These are phyloP conservation scores for Phaonia tiefii DNA, from an alignment of 2,888 invertebrate genomes.

Conservation along the genomic window DNA sequence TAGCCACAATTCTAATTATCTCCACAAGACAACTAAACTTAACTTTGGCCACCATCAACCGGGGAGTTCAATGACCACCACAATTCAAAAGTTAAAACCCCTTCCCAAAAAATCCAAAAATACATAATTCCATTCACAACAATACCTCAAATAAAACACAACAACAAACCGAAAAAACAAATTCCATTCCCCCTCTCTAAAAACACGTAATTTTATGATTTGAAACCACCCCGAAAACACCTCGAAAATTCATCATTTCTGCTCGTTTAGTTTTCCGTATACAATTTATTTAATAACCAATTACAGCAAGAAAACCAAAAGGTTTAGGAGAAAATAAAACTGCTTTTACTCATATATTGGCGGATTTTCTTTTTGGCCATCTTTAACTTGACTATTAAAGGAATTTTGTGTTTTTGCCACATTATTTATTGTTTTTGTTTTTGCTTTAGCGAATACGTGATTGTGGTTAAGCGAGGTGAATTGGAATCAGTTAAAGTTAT, in stretches of 20 bases:
- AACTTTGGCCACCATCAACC: neutral
- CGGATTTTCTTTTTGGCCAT: conserved; percentile 19
- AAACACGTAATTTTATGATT: conserved; percentile 4
- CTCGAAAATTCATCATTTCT: neutral
- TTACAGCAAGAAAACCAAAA: neutral
- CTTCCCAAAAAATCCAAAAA: neutral
- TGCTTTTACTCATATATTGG: conserved; percentile 6
- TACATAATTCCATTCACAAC: conserved; percentile 17
- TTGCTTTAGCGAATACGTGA: conserved; percentile 3
- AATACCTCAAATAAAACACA: too few relatives aligned
- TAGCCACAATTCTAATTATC: conserved; percentile 15
- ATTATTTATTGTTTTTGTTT: neutral
- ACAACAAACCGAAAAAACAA: neutral
- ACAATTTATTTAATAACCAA: too few relatives aligned
- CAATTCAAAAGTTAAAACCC: neutral
- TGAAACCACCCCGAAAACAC: neutral
- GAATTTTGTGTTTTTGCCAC: conserved; percentile 4
- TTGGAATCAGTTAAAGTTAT: conserved; percentile 1
- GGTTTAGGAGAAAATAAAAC: neutral
- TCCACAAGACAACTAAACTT: too few relatives aligned
- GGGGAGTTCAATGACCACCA: conserved; percentile 10
- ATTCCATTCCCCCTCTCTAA: neutral
- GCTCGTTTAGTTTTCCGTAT: neutral
- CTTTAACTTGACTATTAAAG: conserved; percentile 3
- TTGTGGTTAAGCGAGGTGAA: conserved; percentile 4